These are phyloP conservation scores for Sacculina carcini DNA, from an alignment of 2,888 invertebrate genomes.

Conservation along the genomic window DNA sequence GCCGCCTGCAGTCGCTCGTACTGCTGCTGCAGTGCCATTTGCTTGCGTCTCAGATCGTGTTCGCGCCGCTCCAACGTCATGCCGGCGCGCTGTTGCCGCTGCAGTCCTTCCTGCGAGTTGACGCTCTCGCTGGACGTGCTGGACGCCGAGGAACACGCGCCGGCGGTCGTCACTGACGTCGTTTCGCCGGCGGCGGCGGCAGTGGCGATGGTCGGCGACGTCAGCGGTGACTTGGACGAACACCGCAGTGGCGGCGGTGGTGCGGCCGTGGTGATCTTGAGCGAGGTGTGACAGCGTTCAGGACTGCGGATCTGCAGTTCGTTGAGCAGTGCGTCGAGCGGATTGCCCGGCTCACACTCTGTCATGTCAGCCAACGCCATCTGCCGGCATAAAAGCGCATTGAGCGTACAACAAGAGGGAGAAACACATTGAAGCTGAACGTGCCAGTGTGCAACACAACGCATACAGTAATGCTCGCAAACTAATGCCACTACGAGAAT, in stretches of 20 bases:
- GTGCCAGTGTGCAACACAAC: no score
- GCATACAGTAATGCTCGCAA: no score
- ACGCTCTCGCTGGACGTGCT: conserved; percentile 49
- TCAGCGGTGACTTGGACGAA: conserved; percentile 59
- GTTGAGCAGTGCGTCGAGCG: conserved; percentile 88
- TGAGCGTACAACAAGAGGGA: no score
- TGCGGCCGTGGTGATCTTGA: conserved; percentile 28
- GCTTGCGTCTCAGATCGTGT: conserved; percentile 61
- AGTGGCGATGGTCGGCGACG: conserved; percentile 48
- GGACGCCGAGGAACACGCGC: conserved; percentile 8
- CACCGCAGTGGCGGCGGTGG: conserved; percentile 82
- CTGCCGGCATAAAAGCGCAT: no score
- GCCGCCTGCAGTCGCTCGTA: conserved; percentile 67
- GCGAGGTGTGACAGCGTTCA: conserved; percentile 13
- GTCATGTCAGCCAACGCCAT: no score
- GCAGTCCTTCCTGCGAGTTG: conserved; percentile 37
- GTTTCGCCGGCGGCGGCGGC: conserved; percentile 19
- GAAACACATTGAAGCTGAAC: no score
- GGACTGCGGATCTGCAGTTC: conserved; percentile 52
- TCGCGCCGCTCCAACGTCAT: conserved; percentile 52
- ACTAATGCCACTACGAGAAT: not conserved
- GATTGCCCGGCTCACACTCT: conserved; percentile 37
- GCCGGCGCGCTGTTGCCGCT: conserved; percentile 22
- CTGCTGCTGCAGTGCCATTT: conserved; percentile 66
- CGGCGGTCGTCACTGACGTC: conserved; percentile 14